phyloP scores from a whole-genome alignment of 2,888 invertebrate species.

The Enchytraeus crypticus region DNA sequence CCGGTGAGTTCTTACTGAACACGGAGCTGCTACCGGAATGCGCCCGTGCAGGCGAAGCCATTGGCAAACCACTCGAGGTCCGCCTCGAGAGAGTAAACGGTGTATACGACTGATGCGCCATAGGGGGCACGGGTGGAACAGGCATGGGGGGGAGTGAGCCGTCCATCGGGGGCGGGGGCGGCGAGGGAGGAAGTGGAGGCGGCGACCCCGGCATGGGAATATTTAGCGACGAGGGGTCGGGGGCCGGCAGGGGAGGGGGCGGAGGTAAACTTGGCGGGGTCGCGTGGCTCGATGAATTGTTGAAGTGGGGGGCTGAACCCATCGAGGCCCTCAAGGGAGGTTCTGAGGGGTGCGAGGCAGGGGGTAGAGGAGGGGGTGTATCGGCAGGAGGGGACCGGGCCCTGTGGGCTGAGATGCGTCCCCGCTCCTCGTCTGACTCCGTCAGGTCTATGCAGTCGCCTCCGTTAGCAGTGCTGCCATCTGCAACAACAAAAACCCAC shows the following conservation, averaged over 20 bases:
- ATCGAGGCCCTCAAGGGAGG: no score
- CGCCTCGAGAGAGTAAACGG: not conserved
- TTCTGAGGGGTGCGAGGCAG: not conserved
- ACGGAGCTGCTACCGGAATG: not conserved
- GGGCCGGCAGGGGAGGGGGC: constrained; percentile 2
- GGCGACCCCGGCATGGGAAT: no score
- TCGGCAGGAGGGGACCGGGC: not conserved
- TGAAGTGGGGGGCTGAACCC: not conserved
- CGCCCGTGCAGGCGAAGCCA: not conserved
- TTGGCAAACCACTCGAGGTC: not conserved
- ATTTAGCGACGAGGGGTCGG: not conserved
- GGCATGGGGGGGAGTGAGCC: no score
- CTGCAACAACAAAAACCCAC: no score
- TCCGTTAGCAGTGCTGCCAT: no score
- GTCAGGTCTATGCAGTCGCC: constrained; percentile 25
- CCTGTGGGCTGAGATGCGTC: constrained; percentile 9
- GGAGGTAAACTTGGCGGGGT: constrained; percentile 9
- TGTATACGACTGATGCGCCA: not conserved
- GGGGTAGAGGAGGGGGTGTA: constrained; percentile 2
- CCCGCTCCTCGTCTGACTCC: constrained; percentile 23
- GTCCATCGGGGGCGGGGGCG: constrained; percentile 1
- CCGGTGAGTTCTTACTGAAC: no score
- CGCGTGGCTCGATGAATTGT: constrained; percentile 1
- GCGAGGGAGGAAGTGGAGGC: no score
- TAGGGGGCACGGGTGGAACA: not conserved